A percentile compares a stretch with the other conserved stretches of the same genome.
Conservation (phyloP, 2,888 invertebrate genomes). For the Ptilodon capucinus region DNA sequence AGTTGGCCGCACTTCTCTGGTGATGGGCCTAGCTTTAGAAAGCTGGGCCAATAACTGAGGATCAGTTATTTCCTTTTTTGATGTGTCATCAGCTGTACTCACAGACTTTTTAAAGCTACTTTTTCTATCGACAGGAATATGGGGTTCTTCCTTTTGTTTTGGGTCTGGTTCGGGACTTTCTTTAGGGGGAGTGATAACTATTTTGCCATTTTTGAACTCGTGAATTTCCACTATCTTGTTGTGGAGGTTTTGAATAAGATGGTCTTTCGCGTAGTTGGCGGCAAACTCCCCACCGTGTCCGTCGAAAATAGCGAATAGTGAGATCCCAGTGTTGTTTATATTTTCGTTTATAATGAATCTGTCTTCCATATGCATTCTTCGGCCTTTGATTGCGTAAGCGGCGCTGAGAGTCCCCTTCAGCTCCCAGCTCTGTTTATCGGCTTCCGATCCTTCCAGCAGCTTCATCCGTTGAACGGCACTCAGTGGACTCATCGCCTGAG, state of each 20-base stretch:
- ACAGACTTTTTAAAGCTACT: conserved; percentile 86
- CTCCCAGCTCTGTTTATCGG: conserved; percentile 88
- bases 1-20: conserved; percentile 82
- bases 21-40: conserved; percentile 82
- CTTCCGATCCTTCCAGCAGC: conserved; percentile 78
- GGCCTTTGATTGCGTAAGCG: conserved; percentile 95
- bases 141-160: conserved; percentile 69
- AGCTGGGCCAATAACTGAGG: conserved; percentile 85
- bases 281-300: conserved; percentile 98
- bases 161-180: conserved; percentile 56
- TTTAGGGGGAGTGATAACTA: conserved; percentile 51
- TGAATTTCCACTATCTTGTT: conserved; percentile 89
- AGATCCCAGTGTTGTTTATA: conserved; percentile 92
- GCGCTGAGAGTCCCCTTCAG: conserved; percentile 88
- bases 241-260: conserved; percentile 90
- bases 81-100: conserved; percentile 83
- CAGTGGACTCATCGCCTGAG: conserved; percentile 85
- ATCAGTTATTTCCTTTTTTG: conserved; percentile 85
- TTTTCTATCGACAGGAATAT: conserved; percentile 76
- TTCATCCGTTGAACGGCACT: conserved; percentile 84
- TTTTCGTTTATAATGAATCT: conserved; percentile 94
- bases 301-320: conserved; percentile 96
- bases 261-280: conserved; percentile 95
- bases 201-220: conserved; percentile 85
- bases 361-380: conserved; percentile 96